Conservation (phyloP, 2,797 vertebrate genomes). For the Nyctibius grandis region DNA sequence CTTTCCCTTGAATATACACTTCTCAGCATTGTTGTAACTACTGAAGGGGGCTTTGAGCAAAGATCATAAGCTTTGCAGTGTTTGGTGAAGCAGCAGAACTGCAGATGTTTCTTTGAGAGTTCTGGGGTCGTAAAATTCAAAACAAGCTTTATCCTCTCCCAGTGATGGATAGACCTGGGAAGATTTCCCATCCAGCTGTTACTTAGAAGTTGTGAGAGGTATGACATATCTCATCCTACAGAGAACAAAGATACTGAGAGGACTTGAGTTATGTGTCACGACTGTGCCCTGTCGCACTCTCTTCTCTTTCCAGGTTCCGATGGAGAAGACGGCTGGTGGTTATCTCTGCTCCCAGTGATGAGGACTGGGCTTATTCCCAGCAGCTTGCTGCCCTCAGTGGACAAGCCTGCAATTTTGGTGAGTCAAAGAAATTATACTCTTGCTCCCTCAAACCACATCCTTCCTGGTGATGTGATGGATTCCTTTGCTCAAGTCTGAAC, state of each 20-base stretch:
- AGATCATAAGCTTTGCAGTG: not conserved
- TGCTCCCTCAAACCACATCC: constrained; percentile 48
- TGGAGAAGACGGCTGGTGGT: constrained; percentile 96
- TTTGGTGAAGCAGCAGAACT: not conserved
- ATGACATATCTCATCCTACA: not conserved
- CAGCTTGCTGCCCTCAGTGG: constrained; percentile 91
- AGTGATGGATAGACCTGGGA: not conserved
- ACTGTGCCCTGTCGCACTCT: not conserved
- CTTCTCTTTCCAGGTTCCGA: constrained; percentile 82
- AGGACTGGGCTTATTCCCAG: constrained; percentile 99
- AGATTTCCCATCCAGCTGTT: not conserved
- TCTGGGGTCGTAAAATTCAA: not conserved
- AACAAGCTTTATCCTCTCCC: not conserved
- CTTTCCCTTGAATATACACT: not conserved
- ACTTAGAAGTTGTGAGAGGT: not conserved
- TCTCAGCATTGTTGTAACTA: not conserved
- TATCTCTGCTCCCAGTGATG: constrained; percentile 93
- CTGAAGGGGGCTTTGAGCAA: not conserved
- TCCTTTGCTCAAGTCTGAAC: not conserved
- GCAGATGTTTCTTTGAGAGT: not conserved
- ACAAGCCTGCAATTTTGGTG: constrained; percentile 98
- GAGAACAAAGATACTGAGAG: not conserved
- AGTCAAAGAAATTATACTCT: constrained; percentile 61
- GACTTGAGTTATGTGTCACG: not conserved
- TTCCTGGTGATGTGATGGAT: constrained; percentile 33